Evolutionary conservation across 2,888 invertebrate genomes (phyloP), one percentile per base, ranked within the genome.

Genomic region (Netelia fuscicornis): DNA sequence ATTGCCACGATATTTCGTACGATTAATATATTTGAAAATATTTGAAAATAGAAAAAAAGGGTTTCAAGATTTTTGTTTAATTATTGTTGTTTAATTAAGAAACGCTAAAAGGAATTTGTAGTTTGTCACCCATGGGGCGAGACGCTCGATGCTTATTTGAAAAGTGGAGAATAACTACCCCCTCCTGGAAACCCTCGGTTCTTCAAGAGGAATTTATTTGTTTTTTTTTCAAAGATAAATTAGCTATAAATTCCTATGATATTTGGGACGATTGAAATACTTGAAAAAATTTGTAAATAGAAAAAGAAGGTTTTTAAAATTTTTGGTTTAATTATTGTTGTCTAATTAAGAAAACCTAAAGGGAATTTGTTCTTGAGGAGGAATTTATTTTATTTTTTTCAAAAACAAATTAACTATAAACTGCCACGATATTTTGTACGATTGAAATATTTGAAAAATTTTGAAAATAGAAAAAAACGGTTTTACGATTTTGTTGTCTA

Each of bases 91-190:
- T 0, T 17, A 0, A 17, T 17, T 17, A 68, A 85, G 87, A 75
- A 68, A 87, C 83, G 72, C 70, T 58, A 65, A 64, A 60, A 86
- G 83, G 85, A 91, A 90, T 90, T 91, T 90, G 90, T 91, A 90
- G 92, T 91, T 92, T 90, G 90, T 91, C 92, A 90, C 91, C 88
- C 89, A 80, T 86, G 56, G 64, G 72, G 37, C 70, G 77, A 80
- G 76, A 79, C 64, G 72, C 30, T 87, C 87, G 89, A 90, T 91
- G 90, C 90, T 91, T 89, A 91, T 81, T 88, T 90, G 88, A 91
- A 89, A 91, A 84, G 88, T 62, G 81, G 44, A 62, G 64, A 37
- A 68, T 62, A 56, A 48, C 64, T 30, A 42, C 67, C 25, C n/a
- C 17, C n/a, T n/a, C 56, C 0, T 20, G 42, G n/a, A n/a, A 1